Conservation (phyloP, 2,888 invertebrate genomes). For the Cistogaster globosa region DNA sequence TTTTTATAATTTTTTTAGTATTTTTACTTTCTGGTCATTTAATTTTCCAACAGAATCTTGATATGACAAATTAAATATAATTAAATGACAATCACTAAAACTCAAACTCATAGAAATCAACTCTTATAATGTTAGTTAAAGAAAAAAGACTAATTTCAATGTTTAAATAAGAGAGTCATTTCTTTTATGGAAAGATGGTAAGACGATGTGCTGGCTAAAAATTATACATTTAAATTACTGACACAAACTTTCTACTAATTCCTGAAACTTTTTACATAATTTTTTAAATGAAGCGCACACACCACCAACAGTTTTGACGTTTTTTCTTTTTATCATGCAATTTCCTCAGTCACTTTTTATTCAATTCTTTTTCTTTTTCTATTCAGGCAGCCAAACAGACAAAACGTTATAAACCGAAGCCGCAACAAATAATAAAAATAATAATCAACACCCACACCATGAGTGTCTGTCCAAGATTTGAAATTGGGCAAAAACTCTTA, state of each 20-base stretch:
- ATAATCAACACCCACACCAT: constrained; percentile 66
- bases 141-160: neutral
- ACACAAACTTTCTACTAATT: neutral
- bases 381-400: constrained; percentile 16
- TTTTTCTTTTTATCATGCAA: neutral
- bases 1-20: neutral
- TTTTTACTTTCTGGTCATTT: constrained; percentile 1
- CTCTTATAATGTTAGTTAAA: neutral
- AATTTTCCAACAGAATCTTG: constrained; percentile 41
- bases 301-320: constrained; percentile 31
- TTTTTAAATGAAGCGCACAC: neutral
- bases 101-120: neutral
- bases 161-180: constrained; percentile 3
- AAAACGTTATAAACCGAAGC: constrained; percentile 67
- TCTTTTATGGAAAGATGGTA: neutral
- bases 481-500: constrained; percentile 15
- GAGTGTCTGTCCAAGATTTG: neutral
- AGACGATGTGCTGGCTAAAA: neutral
- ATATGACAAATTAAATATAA: constrained; percentile 51
- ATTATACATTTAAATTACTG: constrained; percentile 11
- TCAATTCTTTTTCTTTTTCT: constrained; percentile 16
- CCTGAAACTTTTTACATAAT: neutral
- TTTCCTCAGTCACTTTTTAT: constrained; percentile 39
- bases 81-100: constrained; percentile 52
- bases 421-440: constrained; percentile 60